Evolutionary conservation across 2,888 invertebrate species (phyloP).

Genomic region (Schrankia costaestrigalis): DNA sequence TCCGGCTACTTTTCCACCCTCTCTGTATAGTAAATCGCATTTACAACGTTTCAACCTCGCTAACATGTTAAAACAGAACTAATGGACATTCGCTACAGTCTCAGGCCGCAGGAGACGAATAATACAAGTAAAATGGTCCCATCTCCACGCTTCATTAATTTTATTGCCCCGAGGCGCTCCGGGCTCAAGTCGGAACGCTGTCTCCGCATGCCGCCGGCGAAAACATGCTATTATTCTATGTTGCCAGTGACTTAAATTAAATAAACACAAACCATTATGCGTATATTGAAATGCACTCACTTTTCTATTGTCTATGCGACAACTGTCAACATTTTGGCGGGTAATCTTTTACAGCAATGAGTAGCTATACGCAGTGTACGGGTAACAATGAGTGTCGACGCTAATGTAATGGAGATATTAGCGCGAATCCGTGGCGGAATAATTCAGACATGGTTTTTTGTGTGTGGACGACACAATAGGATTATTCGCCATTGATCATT

Average conservation of each 20-base stretch:
- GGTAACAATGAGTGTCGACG: slow-evolving; percentile 51
- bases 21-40: slow-evolving; percentile 78
- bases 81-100: slow-evolving; percentile 81
- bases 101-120: slow-evolving; percentile 79
- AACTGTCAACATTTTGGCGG: slow-evolving; percentile 73
- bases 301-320: slow-evolving; percentile 68
- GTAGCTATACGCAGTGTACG: slow-evolving; percentile 23
- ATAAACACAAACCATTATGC: slow-evolving; percentile 75
- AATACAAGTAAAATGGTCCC: slow-evolving; percentile 81
- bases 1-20: slow-evolving; percentile 74
- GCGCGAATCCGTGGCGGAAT: slow-evolving; percentile 74
- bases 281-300: slow-evolving; percentile 62
- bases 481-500: slow-evolving; percentile 80
- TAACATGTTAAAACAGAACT: slow-evolving; percentile 82
- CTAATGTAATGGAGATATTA: slow-evolving; percentile 79
- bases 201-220: slow-evolving; percentile 52
- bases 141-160: slow-evolving; percentile 81
- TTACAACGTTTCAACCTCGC: slow-evolving; percentile 80
- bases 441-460: slow-evolving; percentile 78
- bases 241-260: slow-evolving; percentile 76
- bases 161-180: slow-evolving; percentile 79
- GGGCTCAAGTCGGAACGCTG: slow-evolving; percentile 58
- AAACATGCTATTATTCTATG: slow-evolving; percentile 75
- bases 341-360: slow-evolving; percentile 66
- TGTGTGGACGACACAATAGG: slow-evolving; percentile 73